phyloP scores from a whole-genome alignment of 2,888 invertebrate genomes.

The Hirtodrosophila histrioides region DNA sequence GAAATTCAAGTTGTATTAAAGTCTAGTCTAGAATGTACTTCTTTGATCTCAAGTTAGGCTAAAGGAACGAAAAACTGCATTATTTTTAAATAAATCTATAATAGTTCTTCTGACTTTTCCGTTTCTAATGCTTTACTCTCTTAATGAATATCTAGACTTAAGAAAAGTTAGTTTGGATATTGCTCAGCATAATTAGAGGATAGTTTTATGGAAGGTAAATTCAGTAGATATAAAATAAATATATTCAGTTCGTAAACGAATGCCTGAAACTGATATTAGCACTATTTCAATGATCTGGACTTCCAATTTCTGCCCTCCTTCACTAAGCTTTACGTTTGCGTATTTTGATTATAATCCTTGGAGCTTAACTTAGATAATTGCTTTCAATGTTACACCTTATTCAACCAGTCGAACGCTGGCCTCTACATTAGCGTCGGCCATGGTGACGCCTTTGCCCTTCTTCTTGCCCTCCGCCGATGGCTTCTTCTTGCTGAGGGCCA shows the following conservation, averaged over 20 bases:
- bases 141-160: no score
- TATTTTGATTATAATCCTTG: constrained; percentile 44
- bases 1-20: constrained; percentile 5
- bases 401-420: constrained; percentile 63
- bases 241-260: constrained; percentile 16
- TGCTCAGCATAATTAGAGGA: no score
- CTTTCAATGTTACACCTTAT: constrained; percentile 29
- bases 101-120: neutral
- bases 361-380: constrained; percentile 8
- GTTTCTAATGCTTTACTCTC: neutral
- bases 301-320: neutral
- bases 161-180: no score
- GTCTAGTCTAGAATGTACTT: constrained; percentile 3
- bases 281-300: constrained; percentile 4
- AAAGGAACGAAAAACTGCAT: neutral
- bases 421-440: constrained; percentile 60
- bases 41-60: neutral
- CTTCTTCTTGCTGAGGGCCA: constrained; percentile 70
- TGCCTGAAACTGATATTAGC: neutral
- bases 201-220: no score
- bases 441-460: constrained; percentile 64
- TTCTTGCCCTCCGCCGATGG: constrained; percentile 62
- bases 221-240: no score
- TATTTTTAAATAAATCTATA: no score
- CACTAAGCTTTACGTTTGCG: neutral